Conservation (phyloP, 2,888 invertebrate genomes). For the Malthinus seriepunctatus region DNA sequence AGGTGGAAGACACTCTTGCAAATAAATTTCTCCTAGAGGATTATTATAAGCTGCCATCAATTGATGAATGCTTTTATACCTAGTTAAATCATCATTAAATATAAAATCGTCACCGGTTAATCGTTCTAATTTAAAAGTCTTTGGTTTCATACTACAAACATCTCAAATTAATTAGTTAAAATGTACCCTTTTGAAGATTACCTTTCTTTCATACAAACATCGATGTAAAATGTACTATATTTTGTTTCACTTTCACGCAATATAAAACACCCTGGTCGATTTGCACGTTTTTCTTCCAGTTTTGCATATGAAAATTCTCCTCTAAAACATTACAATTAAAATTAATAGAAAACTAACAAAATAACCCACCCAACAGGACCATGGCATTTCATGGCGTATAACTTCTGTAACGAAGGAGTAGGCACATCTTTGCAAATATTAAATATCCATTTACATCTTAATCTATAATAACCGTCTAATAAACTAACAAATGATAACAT, state of each 20-base stretch:
- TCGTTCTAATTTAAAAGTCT: constrained; percentile 70
- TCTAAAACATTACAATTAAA: constrained; percentile 54
- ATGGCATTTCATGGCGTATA: constrained; percentile 79
- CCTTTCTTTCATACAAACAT: constrained; percentile 77
- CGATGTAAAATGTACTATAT: constrained; percentile 80
- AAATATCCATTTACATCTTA: constrained; percentile 88
- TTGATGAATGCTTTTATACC: constrained; percentile 64
- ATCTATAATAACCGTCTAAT: constrained; percentile 84
- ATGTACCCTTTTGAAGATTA: constrained; percentile 46
- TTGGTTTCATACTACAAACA: constrained; percentile 62
- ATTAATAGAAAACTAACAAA: constrained; percentile 10
- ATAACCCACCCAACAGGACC: constrained; percentile 82
- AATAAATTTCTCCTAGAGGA: constrained; percentile 62
- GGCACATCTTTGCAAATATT: constrained; percentile 82
- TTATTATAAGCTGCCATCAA: constrained; percentile 67
- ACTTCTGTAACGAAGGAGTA: constrained; percentile 75
- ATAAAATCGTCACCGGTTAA: constrained; percentile 62
- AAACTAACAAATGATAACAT: constrained; percentile 80
- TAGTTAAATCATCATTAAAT: constrained; percentile 56
- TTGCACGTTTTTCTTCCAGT: constrained; percentile 76
- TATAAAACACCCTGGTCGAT: constrained; percentile 78
- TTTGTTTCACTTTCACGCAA: constrained; percentile 79
- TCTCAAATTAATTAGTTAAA: constrained; percentile 14
- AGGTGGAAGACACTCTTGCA: constrained; percentile 79
- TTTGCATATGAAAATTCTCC: constrained; percentile 85